phyloP scores from a whole-genome alignment of 2,888 invertebrate species.

The Ennomos fuscantarius region DNA sequence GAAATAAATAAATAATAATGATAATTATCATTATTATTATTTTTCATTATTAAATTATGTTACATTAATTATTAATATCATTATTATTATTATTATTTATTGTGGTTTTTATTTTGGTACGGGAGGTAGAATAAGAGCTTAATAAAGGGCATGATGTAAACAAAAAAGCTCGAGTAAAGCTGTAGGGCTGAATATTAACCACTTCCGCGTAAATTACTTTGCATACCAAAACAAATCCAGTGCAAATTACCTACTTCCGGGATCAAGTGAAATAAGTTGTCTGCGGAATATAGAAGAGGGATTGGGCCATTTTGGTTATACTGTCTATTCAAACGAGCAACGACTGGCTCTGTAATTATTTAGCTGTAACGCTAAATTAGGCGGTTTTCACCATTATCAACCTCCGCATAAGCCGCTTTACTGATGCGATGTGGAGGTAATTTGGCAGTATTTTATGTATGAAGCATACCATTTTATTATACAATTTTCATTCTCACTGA shows the following conservation, averaged over 20 bases:
- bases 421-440: too few species aligned
- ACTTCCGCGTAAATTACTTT: constrained; percentile 31
- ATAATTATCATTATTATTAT: too few species aligned
- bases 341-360: constrained; percentile 4
- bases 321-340: constrained; percentile 3
- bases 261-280: constrained; percentile 26
- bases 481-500: neutral
- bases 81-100: too few species aligned
- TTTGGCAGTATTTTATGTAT: too few species aligned
- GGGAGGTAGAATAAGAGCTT: constrained; percentile 9
- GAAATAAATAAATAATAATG: too few species aligned
- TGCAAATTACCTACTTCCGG: constrained; percentile 27
- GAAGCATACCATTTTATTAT: too few species aligned
- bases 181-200: constrained; percentile 27
- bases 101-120: constrained; percentile 9
- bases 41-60: too few species aligned
- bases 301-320: constrained; percentile 12
- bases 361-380: constrained; percentile 8
- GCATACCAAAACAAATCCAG: constrained; percentile 28
- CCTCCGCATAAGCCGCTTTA: too few species aligned
- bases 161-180: constrained; percentile 16
- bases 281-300: constrained; percentile 24
- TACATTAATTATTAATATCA: too few species aligned
- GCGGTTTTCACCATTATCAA: neutral
- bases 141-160: constrained; percentile 22